Conservation (phyloP, 1,140 invertebrate genomes). For the Drosophila eugracilis region DNA sequence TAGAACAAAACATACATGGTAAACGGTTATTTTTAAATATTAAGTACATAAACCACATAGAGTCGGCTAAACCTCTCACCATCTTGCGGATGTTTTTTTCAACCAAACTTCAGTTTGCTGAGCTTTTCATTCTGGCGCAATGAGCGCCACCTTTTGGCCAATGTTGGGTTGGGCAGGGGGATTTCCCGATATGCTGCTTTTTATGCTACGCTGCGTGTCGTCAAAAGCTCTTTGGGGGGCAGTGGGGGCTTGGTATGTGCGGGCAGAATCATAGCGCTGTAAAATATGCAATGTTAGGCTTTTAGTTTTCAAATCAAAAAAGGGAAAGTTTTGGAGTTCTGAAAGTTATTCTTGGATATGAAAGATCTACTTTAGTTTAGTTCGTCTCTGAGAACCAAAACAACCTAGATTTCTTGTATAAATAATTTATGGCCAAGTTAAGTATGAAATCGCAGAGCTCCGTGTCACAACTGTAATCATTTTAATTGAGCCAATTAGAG, state of each 20-base stretch:
- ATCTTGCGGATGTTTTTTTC: slow-evolving; percentile 26
- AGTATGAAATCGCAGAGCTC: background rate
- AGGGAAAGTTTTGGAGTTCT: background rate
- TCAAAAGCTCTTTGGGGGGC: slow-evolving; percentile 21
- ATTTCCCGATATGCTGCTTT: slow-evolving; percentile 56
- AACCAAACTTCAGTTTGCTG: slow-evolving; percentile 15
- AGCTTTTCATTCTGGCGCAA: slow-evolving; percentile 22
- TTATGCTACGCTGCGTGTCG: slow-evolving; percentile 65
- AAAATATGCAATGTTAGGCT: slow-evolving; percentile 68
- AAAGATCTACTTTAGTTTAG: background rate
- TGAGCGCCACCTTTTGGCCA: slow-evolving; percentile 46
- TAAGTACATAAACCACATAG: slow-evolving; percentile 13
- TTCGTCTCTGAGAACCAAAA: background rate
- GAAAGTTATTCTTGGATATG: no score
- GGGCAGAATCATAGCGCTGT: slow-evolving; percentile 38
- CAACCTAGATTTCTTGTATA: background rate
- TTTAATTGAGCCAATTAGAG: slow-evolving; percentile 17
- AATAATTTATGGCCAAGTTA: background rate
- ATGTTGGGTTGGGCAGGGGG: slow-evolving; percentile 14
- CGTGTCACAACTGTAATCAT: slow-evolving; percentile 1
- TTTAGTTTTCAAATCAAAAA: slow-evolving; percentile 8
- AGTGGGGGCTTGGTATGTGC: background rate
- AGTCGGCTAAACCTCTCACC: slow-evolving; percentile 19
- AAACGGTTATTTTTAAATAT: slow-evolving; percentile 5
- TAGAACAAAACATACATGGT: background rate